Conservation (phyloP, 2,113 vertebrate species). For the Terrapene triunguis region DNA sequence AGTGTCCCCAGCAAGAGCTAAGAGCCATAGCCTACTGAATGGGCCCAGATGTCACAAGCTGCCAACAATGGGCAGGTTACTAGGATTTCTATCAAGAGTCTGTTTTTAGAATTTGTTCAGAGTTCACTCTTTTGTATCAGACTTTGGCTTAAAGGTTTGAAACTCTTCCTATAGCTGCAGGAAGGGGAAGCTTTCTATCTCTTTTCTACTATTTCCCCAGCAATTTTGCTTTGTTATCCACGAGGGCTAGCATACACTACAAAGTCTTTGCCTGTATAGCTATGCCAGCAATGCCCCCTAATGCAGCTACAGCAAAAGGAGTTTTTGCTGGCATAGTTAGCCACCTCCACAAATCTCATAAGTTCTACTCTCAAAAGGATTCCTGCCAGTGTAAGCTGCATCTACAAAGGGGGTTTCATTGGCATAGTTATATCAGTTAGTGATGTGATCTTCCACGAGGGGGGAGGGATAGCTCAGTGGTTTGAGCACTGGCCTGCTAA, state of each 20-base stretch:
- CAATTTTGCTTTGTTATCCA: not conserved
- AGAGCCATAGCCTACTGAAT: not conserved
- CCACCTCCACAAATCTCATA: not conserved
- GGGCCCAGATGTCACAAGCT: not conserved
- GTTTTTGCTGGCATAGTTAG: not conserved
- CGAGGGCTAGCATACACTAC: not conserved
- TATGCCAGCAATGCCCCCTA: not conserved
- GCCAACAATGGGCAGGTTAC: not conserved
- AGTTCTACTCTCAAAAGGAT: not conserved
- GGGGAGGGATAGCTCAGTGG: no score
- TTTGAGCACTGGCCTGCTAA: no score
- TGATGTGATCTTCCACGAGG: not conserved
- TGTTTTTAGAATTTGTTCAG: not conserved
- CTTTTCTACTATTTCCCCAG: not conserved
- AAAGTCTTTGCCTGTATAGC: not conserved
- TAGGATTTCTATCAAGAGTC: not conserved
- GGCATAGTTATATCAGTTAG: not conserved
- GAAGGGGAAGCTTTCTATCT: not conserved
- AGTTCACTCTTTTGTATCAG: not conserved
- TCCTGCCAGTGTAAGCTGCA: not conserved
- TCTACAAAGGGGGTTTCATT: not conserved
- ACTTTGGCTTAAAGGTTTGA: not conserved
- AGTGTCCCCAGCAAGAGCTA: not conserved
- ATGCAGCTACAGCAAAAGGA: not conserved
- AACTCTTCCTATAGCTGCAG: not conserved